These are phyloP conservation scores for Phaenicophaeus curvirostris DNA, from an alignment of 2,797 vertebrate genomes.

Conservation along the genomic window DNA sequence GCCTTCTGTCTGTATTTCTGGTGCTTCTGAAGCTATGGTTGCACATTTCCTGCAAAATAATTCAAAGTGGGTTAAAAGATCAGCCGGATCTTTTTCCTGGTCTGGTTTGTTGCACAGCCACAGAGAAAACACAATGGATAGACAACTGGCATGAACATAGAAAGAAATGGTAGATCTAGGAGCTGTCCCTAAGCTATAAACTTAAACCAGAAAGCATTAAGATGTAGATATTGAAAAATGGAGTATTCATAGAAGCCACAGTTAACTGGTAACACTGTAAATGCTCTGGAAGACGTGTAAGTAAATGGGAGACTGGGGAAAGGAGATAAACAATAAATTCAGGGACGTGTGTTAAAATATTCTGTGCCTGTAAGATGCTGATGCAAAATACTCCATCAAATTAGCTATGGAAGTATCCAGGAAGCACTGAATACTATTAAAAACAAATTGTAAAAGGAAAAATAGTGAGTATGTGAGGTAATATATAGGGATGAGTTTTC, in stretches of 20 bases:
- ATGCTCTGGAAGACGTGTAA: not conserved
- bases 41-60: not conserved
- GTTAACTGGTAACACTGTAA: not conserved
- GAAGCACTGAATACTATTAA: not conserved
- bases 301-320: not conserved
- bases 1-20: not conserved
- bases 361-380: not conserved
- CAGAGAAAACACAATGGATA: not conserved
- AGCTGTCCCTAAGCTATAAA: not conserved
- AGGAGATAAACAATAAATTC: not conserved
- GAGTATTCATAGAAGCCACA: not conserved
- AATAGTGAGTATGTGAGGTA: not conserved
- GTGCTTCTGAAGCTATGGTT: not conserved
- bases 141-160: not conserved
- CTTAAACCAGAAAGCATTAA: not conserved
- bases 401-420: not conserved
- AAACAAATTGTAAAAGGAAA: not conserved
- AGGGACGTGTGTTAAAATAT: not conserved
- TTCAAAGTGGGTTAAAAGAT: not conserved
- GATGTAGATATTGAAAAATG: not conserved
- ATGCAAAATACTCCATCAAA: not conserved
- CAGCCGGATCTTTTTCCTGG: not conserved
- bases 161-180: not conserved
- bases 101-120: not conserved
- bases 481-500: not conserved